Conservation (phyloP, 1,140 invertebrate genomes). For the Drosophila orena region DNA sequence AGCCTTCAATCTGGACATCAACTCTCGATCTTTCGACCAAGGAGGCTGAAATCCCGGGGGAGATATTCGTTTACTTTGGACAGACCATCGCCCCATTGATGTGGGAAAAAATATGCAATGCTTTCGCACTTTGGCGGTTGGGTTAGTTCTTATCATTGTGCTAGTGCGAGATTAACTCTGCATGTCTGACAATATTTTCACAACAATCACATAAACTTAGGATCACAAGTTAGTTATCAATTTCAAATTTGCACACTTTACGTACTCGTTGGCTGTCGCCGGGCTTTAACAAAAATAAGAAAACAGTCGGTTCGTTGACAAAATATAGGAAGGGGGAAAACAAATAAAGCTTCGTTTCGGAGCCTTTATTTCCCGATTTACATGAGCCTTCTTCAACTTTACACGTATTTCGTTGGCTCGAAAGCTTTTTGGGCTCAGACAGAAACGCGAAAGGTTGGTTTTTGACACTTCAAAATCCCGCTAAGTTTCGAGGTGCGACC, state of each 20-base stretch:
- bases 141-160: slow-evolving; percentile 29
- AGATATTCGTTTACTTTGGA: slow-evolving; percentile 29
- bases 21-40: slow-evolving; percentile 7
- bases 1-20: slow-evolving; percentile 13
- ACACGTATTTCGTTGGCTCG: slow-evolving; percentile 4
- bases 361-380: background rate
- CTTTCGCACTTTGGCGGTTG: background rate
- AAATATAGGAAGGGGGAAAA: background rate
- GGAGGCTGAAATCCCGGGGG: background rate
- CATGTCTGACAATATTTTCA: slow-evolving; percentile 8
- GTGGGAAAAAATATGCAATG: slow-evolving; percentile 17
- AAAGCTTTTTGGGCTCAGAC: background rate
- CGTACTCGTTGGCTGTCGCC: slow-evolving; percentile 14
- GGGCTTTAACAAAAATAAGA: background rate
- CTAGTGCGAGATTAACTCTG: slow-evolving; percentile 18
- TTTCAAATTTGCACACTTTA: slow-evolving; percentile 24
- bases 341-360: background rate
- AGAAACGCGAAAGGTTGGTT: background rate
- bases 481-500: slow-evolving; percentile 1
- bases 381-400: slow-evolving; percentile 14
- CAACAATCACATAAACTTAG: slow-evolving; percentile 2
- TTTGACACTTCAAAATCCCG: background rate
- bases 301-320: background rate
- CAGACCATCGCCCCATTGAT: slow-evolving; percentile 25
- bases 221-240: slow-evolving; percentile 8